Evolutionary conservation across 1,140 invertebrate genomes (phyloP).

Genomic region (Chymomyza costata): DNA sequence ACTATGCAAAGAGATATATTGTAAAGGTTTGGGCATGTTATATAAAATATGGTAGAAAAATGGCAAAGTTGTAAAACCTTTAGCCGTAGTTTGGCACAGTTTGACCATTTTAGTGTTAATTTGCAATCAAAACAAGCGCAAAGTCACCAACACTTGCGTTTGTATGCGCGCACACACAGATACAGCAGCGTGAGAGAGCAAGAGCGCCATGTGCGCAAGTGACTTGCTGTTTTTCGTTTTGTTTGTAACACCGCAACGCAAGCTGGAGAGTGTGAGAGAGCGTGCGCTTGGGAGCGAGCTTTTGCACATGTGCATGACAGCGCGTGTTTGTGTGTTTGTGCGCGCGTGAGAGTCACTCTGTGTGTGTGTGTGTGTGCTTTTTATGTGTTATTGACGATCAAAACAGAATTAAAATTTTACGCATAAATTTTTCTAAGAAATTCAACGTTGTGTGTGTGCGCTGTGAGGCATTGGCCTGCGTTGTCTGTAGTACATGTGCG

Average conservation of each 20-base stretch:
- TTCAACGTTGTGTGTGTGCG: conserved; percentile 31
- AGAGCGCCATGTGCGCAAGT: conserved; percentile 59
- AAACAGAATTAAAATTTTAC: conserved; percentile 74
- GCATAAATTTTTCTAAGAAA: conserved; percentile 72
- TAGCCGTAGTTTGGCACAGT: no score
- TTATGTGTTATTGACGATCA: conserved; percentile 69
- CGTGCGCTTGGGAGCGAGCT: not conserved
- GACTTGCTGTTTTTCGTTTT: conserved; percentile 57
- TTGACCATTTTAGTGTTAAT: no score
- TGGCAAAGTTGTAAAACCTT: no score
- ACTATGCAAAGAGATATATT: no score
- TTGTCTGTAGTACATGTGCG: conserved; percentile 13
- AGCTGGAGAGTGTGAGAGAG: conserved; percentile 16
- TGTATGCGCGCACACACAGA: conserved; percentile 1
- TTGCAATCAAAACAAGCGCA: conserved; percentile 43
- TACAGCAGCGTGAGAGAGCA: conserved; percentile 9
- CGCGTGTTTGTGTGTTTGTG: not conserved
- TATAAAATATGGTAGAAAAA: no score
- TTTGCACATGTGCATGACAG: not conserved
- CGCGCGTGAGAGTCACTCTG: conserved; percentile 2
- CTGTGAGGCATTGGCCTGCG: conserved; percentile 56
- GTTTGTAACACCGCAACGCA: not conserved
- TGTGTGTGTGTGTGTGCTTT: conserved; percentile 29
- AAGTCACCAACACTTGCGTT: conserved; percentile 42
- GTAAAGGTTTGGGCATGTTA: no score